Conservation (phyloP, 2,888 invertebrate species). For the Cryptocephalus primarius region DNA sequence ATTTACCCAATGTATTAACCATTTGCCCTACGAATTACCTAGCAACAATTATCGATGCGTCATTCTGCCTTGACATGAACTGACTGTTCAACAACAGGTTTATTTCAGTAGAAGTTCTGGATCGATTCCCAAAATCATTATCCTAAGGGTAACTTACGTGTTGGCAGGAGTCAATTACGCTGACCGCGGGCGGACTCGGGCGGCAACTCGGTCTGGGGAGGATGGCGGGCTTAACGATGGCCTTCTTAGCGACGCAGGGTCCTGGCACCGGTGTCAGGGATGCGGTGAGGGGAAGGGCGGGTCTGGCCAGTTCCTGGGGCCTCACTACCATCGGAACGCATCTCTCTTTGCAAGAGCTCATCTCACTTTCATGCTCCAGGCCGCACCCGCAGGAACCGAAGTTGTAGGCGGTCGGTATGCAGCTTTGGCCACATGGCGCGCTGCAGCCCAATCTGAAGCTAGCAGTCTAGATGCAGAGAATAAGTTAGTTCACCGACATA, state of each 20-base stretch:
- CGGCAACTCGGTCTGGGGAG: conserved; percentile 27
- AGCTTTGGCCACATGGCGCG: neutral
- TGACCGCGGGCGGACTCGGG: neutral
- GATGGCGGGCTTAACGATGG: conserved; percentile 30
- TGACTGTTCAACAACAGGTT: too few relatives aligned
- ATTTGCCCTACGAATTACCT: too few relatives aligned
- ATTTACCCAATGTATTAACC: too few relatives aligned
- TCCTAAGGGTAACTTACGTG: too few relatives aligned
- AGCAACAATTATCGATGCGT: too few relatives aligned
- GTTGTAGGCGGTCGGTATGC: neutral
- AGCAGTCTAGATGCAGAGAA: neutral
- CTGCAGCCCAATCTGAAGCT: neutral
- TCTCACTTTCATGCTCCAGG: neutral
- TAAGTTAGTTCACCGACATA: neutral
- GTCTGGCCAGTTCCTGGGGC: conserved; percentile 24
- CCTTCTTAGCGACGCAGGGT: conserved; percentile 25
- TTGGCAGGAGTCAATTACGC: neutral
- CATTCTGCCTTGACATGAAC: too few relatives aligned
- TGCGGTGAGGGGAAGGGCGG: conserved; percentile 6
- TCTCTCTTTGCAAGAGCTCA: neutral
- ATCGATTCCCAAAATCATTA: too few relatives aligned
- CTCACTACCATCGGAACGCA: conserved; percentile 26
- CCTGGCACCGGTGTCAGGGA: conserved; percentile 23
- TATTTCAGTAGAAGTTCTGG: too few relatives aligned
- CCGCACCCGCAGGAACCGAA: neutral